Base-by-base conservation (phyloP, 1,140 invertebrate species). In the Bemisia tabaci region DNA sequence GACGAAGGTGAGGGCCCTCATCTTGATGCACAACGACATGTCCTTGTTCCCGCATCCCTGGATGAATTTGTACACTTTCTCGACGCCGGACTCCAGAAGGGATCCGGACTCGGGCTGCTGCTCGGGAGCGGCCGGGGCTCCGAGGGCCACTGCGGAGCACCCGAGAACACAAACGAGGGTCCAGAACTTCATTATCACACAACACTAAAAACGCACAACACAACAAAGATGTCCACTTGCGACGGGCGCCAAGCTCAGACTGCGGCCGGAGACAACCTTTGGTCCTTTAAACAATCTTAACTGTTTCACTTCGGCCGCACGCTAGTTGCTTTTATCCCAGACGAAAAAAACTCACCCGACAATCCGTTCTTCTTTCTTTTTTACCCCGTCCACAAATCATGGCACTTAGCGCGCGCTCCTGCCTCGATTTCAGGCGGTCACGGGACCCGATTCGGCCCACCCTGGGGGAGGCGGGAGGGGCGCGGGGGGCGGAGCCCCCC, bases 11-110 rank as follows among this genome's bases (percentile, higher is more conserved):
- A 88, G 71, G 5, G 85, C 84, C 21, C 84, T 76, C 77, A 73
- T 74, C 81, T 91, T 91, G 66, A 91, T 77, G 72, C 89, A 91
- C 73, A 88, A 80, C 27, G 85, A 78, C 68, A 90, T 76, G 67
- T 87, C 85, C 68, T 84, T 79, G 64, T 88, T 84, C 26, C 82
- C 82, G 73, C 88, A 87, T 65, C 83, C 81, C 75, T 85, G 83
- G 66, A 87, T 79, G 66, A 85, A 84, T 69, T 81, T 80, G 66
- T 90, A 81, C 27, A 88, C 85, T 59, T 70, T 72, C 66, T 81
- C 78, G 64, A 83, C 67, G 2, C 76, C 77, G 26, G 81, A 77
- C 48, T 78, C 33, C 5, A 48, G 33, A 17, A 48, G 5, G 5
- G 33, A 48, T 9, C 33, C 17, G 33, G 33, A 48, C 5, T 48